Evolutionary conservation across 2,113 vertebrate species (phyloP), one percentile per base, ranked within the genome.

Genomic region (Sorex araneus): DNA sequence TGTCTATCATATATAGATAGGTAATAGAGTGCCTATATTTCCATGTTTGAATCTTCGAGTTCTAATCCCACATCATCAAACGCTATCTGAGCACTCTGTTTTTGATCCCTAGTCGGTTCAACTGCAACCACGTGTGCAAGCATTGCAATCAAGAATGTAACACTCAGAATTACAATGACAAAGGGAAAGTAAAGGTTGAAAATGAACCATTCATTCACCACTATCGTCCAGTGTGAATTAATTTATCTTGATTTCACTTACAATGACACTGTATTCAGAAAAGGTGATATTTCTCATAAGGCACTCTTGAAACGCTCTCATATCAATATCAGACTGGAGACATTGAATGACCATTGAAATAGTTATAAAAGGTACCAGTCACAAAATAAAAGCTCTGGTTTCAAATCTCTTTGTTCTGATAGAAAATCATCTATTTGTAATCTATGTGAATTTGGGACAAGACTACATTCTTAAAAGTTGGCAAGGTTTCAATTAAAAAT

Each of bases 311-410:
- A 75, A 25, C 27, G 87, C 57, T 0, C 7, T 87, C 76, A 11
- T 78, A 16, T 28, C 25, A 47, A 2, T 86, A 92, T 2, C 4
- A 87, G 8, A 32, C 12, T 76, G 0, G 0, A 23, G 32, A 80
- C 91, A 32, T 73, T 74, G 45, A 87, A 3, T 80, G 89, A 91
- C 36, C 50, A 36, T 34, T 93, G 18, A 95, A 90, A 89, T 88
- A 47, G 36, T 25, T 94, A 54, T 90, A 32, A 63, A 92, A 93
- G 16, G 25, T 60, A 54, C 4, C 30, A 77, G 10, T 28, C 25
- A 63, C 79, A 92, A 92, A 95, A 30, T 85, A 79, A 84, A 19
- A 91, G 13, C 13, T 60, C 25, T 77, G 13, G 64, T 47, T 93
- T 60, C 54, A 86, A 85, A 87, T 2, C 2, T 4, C 5, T 43